phyloP scores from a whole-genome alignment of 2,888 invertebrate species.

The Ellobium chinense region DNA sequence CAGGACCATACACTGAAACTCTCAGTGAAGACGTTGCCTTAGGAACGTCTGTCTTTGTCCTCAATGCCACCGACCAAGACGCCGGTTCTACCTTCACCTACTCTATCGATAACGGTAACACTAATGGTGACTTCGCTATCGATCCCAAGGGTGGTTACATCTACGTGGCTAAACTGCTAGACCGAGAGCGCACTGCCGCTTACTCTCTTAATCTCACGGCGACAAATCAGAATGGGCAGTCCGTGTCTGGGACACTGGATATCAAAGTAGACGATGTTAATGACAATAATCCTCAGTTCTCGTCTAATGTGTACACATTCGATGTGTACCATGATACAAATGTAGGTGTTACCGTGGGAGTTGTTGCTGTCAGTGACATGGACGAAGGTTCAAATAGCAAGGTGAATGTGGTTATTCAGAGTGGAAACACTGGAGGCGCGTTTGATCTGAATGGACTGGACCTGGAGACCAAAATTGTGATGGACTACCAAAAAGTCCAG shows the following conservation, averaged over 20 bases:
- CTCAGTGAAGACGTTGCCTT: constrained; percentile 92
- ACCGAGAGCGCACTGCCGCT: constrained; percentile 85
- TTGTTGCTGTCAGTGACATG: constrained; percentile 89
- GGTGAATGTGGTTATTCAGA: constrained; percentile 85
- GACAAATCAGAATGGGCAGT: constrained; percentile 40
- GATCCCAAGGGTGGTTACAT: constrained; percentile 93
- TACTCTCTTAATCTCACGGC: constrained; percentile 56
- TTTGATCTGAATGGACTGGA: constrained; percentile 50
- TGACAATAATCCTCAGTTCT: constrained; percentile 86
- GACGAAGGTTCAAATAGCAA: constrained; percentile 91
- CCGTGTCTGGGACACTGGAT: constrained; percentile 82
- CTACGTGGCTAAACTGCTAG: constrained; percentile 89
- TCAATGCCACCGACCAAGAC: constrained; percentile 93
- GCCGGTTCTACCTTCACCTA: constrained; percentile 93
- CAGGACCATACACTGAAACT: constrained; percentile 70
- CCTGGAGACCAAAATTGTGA: constrained; percentile 49
- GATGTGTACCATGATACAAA: constrained; percentile 93
- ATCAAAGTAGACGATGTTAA: constrained; percentile 94
- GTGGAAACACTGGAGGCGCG: constrained; percentile 55
- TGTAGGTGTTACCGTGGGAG: constrained; percentile 89
- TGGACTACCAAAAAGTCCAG: constrained; percentile 55
- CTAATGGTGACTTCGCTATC: constrained; percentile 88
- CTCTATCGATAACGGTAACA: constrained; percentile 88
- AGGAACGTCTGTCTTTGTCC: constrained; percentile 90
- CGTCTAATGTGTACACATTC: constrained; percentile 82